Evolutionary conservation across 2,113 vertebrate species (phyloP), one percentile per base, ranked within the genome.

Genomic region (Trogon surrucura): DNA sequence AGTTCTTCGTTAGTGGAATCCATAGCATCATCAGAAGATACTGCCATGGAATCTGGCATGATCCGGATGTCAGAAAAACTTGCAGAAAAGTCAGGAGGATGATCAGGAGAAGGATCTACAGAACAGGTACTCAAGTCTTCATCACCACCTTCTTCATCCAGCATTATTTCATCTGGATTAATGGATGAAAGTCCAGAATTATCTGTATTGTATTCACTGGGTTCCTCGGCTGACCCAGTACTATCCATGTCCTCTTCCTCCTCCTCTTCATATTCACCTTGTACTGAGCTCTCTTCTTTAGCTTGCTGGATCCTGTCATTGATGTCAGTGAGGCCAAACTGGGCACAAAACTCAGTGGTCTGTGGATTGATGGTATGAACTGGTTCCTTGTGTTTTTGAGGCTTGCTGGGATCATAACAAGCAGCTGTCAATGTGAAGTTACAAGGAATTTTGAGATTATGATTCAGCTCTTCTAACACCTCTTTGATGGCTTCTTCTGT

Each of bases 151-250:
- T 99, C 99, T 30, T 99, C 99, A 80, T 99, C 99, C 78, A 99
- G 97, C 67, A 98, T 98, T 85, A 99, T 99, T 97, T 99, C 99
- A 64, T 99, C 99, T 5, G 99, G 99, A 90, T 99, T 99, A 75
- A 98, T 94, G 29, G 98, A 99, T 11, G 94, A 98, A 9, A 99
- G 89, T 38, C 97, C 98, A 7, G 99, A 99, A 6, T 98, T 98
- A 92, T 99, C 99, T 9, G 98, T 99, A 8, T 97, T 99, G 88
- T 99, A 99, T 51, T 99, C 99, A 78, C 99, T 99, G 62, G 97
- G 98, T 34, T 99, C 99, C 32, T 99, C 99, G 32, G 81, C 96
- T 25, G 98, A 99, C 14, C 98, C 98, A 20, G 95, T 95, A 61
- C 98, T 98, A 50, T 97, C 97, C 51, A 92, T 81, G 5, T 98